Evolutionary conservation across 2,888 invertebrate genomes (phyloP).

Genomic region (Arrhopalites spinosus): DNA sequence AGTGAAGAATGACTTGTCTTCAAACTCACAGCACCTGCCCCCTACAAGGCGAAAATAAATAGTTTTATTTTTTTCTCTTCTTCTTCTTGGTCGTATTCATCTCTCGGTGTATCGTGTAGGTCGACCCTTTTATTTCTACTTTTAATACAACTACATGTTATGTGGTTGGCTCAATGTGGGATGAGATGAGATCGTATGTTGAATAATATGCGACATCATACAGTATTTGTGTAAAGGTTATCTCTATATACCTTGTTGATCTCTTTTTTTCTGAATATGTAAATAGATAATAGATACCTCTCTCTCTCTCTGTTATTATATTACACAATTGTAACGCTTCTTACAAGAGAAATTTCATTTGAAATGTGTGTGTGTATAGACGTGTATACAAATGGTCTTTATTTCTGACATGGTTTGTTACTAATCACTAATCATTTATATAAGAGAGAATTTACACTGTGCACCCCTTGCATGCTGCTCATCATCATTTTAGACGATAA

Average conservation of each 20-base stretch:
- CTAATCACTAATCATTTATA: too few relatives aligned
- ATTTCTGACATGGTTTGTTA: too few relatives aligned
- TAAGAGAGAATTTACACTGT: not conserved
- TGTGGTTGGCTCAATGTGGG: not conserved
- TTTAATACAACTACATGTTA: not conserved
- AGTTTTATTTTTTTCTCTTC: slow-evolving; percentile 40
- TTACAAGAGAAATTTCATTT: too few relatives aligned
- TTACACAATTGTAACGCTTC: too few relatives aligned
- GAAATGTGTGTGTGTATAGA: too few relatives aligned
- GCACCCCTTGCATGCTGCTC: slow-evolving; percentile 17
- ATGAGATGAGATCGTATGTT: not conserved
- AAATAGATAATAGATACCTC: not conserved
- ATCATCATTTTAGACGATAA: slow-evolving; percentile 9
- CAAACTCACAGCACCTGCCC: slow-evolving; percentile 43
- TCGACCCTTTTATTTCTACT: slow-evolving; percentile 5
- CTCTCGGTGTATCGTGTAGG: not conserved
- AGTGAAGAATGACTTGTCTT: slow-evolving; percentile 43
- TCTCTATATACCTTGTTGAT: slow-evolving; percentile 6
- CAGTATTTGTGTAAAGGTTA: not conserved
- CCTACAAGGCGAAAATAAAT: slow-evolving; percentile 48
- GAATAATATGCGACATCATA: slow-evolving; percentile 1
- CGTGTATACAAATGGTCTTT: too few relatives aligned
- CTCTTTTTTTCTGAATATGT: slow-evolving; percentile 6
- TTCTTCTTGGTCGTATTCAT: not conserved
- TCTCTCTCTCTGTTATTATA: too few relatives aligned